phyloP scores from a whole-genome alignment of 1,140 invertebrate genomes.

The Pseudomyrmex gracilis region DNA sequence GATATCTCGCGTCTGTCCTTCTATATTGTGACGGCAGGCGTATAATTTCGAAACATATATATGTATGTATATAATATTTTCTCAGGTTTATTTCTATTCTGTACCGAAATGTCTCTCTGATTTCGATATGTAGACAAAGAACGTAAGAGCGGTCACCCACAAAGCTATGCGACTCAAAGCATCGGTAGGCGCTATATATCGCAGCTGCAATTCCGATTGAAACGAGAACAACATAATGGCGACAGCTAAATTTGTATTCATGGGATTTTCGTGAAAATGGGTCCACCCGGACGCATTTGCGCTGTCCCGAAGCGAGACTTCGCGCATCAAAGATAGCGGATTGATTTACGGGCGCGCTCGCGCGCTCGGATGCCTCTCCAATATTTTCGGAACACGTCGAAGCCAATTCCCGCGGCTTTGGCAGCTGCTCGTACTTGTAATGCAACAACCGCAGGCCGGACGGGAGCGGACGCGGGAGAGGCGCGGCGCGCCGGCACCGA shows the following conservation, averaged over 20 bases:
- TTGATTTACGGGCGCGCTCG: slow-evolving; percentile 63
- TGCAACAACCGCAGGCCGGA: slow-evolving; percentile 59
- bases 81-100: background rate
- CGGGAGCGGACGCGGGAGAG: background rate
- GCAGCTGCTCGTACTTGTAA: slow-evolving; percentile 68
- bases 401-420: slow-evolving; percentile 70
- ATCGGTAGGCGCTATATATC: too few species aligned
- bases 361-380: slow-evolving; percentile 59
- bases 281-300: background rate
- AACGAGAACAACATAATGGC: slow-evolving; percentile 8
- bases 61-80: background rate
- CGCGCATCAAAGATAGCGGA: slow-evolving; percentile 62
- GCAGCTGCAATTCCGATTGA: slow-evolving; percentile 4
- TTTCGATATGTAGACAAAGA: background rate
- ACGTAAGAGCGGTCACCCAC: background rate
- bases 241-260: slow-evolving; percentile 32
- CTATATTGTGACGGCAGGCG: too few species aligned
- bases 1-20: background rate
- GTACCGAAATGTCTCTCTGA: background rate
- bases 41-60: background rate
- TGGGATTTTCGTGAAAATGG: background rate
- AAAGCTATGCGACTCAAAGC: background rate
- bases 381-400: slow-evolving; percentile 72
- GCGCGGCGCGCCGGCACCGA: slow-evolving; percentile 48
- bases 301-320: slow-evolving; percentile 44